phyloP scores from a whole-genome alignment of 1,140 invertebrate genomes.

The Alviniconcha marisindica region DNA sequence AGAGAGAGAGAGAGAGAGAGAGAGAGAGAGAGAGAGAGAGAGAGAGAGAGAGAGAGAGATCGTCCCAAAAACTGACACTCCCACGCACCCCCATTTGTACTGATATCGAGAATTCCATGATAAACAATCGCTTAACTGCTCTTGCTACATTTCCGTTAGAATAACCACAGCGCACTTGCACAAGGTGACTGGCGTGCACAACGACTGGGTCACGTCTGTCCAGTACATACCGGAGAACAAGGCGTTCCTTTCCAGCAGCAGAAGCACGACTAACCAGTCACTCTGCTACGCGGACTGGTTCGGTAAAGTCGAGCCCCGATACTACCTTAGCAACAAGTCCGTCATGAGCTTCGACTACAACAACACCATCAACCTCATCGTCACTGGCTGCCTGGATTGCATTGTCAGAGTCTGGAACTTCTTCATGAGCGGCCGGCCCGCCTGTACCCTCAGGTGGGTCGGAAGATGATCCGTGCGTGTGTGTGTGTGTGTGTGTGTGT shows the following conservation, averaged over 20 bases:
- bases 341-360: conserved; percentile 68
- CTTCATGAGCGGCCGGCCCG: conserved; percentile 82
- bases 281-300: conserved; percentile 58
- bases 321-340: conserved; percentile 60
- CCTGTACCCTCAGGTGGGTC: conserved; percentile 76
- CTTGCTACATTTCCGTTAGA: no score
- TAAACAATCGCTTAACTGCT: no score
- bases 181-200: conserved; percentile 53
- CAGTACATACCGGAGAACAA: conserved; percentile 57
- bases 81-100: no score
- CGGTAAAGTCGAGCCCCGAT: conserved; percentile 46
- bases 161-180: conserved; percentile 52
- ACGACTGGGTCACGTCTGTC: conserved; percentile 66
- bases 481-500: no score
- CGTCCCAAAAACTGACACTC: no score
- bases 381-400: conserved; percentile 84
- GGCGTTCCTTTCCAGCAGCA: conserved; percentile 60
- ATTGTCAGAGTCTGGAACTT: conserved; percentile 85
- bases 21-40: no score
- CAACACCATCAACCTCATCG: conserved; percentile 58
- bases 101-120: no score
- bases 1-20: no score
- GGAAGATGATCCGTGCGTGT: no score
- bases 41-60: no score
- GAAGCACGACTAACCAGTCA: conserved; percentile 45